Evolutionary conservation across 2,113 vertebrate genomes (phyloP).

Genomic region (Notiomystis cincta): DNA sequence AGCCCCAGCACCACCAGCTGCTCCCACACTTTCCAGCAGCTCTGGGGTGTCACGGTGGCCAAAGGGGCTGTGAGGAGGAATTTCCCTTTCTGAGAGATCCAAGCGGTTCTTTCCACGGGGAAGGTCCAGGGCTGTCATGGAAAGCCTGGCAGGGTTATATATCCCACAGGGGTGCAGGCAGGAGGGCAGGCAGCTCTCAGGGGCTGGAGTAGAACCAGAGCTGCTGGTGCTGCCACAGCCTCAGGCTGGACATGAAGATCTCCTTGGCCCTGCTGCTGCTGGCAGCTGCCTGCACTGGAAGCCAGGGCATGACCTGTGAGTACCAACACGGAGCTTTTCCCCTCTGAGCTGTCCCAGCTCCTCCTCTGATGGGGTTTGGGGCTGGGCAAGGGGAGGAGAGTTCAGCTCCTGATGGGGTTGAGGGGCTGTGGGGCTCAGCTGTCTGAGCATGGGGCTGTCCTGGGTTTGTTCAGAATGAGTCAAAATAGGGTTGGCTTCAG

Average conservation of each 20-base stretch:
- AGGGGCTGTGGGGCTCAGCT: background rate
- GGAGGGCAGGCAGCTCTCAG: background rate
- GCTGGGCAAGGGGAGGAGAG: fast-evolving
- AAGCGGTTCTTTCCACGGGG: background rate
- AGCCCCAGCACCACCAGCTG: background rate
- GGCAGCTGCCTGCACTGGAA: background rate
- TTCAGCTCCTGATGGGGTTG: background rate
- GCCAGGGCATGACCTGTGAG: background rate
- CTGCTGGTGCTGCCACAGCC: background rate
- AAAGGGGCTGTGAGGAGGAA: background rate
- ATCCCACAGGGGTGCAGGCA: background rate
- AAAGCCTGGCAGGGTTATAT: background rate
- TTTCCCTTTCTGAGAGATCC: background rate
- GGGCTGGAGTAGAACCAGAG: background rate
- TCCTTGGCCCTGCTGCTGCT: background rate
- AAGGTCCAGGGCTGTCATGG: background rate
- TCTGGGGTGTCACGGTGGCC: background rate
- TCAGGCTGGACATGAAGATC: background rate
- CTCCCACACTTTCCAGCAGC: background rate
- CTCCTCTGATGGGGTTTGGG: background rate
- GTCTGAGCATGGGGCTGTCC: fast-evolving
- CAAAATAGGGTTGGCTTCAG: background rate
- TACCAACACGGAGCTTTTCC: fast-evolving
- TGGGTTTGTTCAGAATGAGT: background rate
- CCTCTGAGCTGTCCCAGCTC: background rate